Base-by-base conservation (phyloP, 1,140 invertebrate genomes). In the Polypedilum pembai region DNA sequence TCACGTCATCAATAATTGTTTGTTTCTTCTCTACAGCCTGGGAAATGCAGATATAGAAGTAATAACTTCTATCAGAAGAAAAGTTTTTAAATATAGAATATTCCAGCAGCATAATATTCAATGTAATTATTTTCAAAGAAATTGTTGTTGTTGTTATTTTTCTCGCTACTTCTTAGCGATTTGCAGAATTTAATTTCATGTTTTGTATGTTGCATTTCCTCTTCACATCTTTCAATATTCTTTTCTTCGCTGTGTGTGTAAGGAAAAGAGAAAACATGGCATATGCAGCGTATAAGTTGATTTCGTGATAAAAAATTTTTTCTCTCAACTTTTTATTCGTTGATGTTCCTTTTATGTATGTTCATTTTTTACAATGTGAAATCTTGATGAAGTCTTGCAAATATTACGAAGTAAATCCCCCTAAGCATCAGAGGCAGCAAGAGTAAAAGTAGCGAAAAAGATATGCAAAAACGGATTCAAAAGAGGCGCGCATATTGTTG, bases 1-100 rank as follows among this genome's bases (percentile, higher is more conserved):
- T 69, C 65, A 69, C 65, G 65, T 69, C 65, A 69, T 69, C 65
- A 69, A 69, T 69, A 69, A 69, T 69, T 69, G 65, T 69, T 69
- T 69, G 65, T 21, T 69, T 69, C 65, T 20, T 69, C 20, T 69
- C 45, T 33, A 5, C 24, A 3, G 24, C 24, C 5, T 33, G 24
- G 24, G 1, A 33, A 33, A 33, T 33, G 24, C 24, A 33, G 5
- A 5, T 8, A 56, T 56, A 56, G 10, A 56, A 15, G n/a, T 56
- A 56, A 56, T 3, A 56, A 56, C n/a, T 1, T 1, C 10, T 3
- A 56, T 15, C 10, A 17, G 10, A 56, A 8, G 45, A 56, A 56
- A 56, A 1, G 45, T 12, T 15, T 15, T 56, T 12, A 56, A n/a
- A 56, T 15, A 33, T 33, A 33, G 24, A 33, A 8, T 8, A 56